phyloP scores from a whole-genome alignment of 2,113 vertebrate species.

The Stigmatopora argus region DNA sequence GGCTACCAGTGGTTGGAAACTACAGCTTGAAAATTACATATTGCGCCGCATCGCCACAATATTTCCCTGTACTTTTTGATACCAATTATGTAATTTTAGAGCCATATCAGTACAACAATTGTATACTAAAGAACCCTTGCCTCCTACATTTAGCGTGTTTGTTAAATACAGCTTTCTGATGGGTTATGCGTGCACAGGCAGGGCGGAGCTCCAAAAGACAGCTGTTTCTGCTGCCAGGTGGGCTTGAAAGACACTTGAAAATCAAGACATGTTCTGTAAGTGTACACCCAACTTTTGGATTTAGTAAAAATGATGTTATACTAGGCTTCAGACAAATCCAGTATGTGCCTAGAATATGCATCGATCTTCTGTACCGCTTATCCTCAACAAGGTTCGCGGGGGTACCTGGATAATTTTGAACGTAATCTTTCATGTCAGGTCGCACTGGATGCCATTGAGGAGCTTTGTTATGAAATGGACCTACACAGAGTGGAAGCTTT shows the following conservation, averaged over 20 bases:
- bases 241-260: conserved; percentile 88
- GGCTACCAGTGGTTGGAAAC: no score
- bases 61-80: no score
- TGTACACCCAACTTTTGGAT: neutral
- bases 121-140: no score
- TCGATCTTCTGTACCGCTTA: neutral
- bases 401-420: neutral
- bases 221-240: conserved; percentile 88
- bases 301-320: neutral
- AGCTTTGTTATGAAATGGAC: conserved; percentile 91
- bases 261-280: conserved; percentile 95
- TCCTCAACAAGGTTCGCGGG: no score
- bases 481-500: conserved; percentile 78
- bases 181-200: conserved; percentile 67
- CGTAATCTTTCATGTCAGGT: conserved; percentile 66
- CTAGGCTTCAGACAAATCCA: neutral
- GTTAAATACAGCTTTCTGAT: conserved; percentile 17
- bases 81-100: no score
- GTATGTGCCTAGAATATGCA: neutral
- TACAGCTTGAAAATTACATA: no score
- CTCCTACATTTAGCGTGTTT: neutral
- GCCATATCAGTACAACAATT: no score
- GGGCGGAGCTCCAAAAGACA: conserved; percentile 96
- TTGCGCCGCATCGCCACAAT: no score
- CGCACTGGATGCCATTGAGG: conserved; percentile 83